These are phyloP conservation scores for Corvus hawaiiensis DNA, from an alignment of 2,113 vertebrate species.

Conservation along the genomic window DNA sequence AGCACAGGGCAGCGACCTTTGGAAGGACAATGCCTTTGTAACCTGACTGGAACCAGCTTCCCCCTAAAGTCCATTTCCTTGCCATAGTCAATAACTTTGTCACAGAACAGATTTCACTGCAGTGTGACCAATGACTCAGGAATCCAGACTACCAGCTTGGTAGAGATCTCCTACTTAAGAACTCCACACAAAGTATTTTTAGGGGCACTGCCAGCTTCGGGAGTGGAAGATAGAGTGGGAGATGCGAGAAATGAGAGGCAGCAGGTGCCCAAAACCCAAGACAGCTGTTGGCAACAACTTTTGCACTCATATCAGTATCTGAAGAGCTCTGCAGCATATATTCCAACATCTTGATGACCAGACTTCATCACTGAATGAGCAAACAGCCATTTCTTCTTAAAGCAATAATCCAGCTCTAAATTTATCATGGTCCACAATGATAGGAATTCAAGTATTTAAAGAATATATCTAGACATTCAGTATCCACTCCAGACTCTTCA, in stretches of 20 bases:
- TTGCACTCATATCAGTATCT: constrained; percentile 5
- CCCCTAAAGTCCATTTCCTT: not conserved
- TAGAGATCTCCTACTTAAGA: not conserved
- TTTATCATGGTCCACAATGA: constrained; percentile 42
- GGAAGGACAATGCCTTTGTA: not conserved
- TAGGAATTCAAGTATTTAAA: constrained; percentile 47
- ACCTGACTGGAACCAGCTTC: not conserved
- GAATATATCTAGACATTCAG: not conserved
- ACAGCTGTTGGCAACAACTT: constrained; percentile 48
- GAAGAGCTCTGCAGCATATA: constrained; percentile 29
- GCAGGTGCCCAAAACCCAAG: constrained; percentile 45
- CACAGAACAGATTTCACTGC: not conserved
- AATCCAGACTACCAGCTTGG: not conserved
- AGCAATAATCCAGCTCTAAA: constrained; percentile 48
- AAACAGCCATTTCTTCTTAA: constrained; percentile 48
- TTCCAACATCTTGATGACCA: constrained; percentile 46
- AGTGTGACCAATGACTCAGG: not conserved
- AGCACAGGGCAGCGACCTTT: rapidly evolving
- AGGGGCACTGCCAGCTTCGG: constrained; percentile 7
- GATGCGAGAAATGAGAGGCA: constrained; percentile 33
- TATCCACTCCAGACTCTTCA: constrained; percentile 21
- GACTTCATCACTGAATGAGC: constrained; percentile 52
- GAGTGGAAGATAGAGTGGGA: constrained; percentile 31
- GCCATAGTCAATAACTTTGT: not conserved
- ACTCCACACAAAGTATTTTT: constrained; percentile 1